Conservation (phyloP, 2,113 vertebrate species). For the Heliornis fulica region DNA sequence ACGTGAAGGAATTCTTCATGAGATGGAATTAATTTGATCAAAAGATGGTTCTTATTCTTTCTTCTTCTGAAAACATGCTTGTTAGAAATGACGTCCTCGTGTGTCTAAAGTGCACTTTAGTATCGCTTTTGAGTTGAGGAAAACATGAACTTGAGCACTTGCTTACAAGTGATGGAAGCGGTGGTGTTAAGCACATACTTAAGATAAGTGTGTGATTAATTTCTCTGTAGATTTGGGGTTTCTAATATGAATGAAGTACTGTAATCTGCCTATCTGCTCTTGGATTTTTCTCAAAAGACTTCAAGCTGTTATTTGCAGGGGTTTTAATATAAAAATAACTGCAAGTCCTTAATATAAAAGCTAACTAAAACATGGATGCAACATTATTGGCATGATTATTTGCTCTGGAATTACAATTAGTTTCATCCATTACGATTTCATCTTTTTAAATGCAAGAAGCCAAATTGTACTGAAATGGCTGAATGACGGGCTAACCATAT, state of each 20-base stretch:
- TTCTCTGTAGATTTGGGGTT: background rate
- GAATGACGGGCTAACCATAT: background rate
- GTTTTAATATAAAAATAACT: background rate
- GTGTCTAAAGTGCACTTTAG: background rate
- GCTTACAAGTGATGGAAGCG: background rate
- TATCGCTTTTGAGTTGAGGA: background rate
- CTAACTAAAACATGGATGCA: background rate
- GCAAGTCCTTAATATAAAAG: background rate
- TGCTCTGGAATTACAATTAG: background rate
- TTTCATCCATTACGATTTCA: background rate
- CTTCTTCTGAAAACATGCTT: background rate
- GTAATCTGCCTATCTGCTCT: background rate
- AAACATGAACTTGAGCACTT: background rate
- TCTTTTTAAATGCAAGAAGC: background rate
- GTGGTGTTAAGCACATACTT: background rate
- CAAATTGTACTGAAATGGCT: background rate
- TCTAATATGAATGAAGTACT: background rate
- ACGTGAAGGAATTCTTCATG: background rate
- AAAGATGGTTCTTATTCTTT: background rate
- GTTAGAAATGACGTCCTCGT: background rate
- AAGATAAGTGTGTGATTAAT: background rate
- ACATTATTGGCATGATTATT: background rate
- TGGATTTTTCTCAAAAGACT: background rate
- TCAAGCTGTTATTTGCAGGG: background rate
- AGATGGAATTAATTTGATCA: background rate